Conservation (phyloP, 2,888 invertebrate genomes). For the Hypselothyrea guttata region DNA sequence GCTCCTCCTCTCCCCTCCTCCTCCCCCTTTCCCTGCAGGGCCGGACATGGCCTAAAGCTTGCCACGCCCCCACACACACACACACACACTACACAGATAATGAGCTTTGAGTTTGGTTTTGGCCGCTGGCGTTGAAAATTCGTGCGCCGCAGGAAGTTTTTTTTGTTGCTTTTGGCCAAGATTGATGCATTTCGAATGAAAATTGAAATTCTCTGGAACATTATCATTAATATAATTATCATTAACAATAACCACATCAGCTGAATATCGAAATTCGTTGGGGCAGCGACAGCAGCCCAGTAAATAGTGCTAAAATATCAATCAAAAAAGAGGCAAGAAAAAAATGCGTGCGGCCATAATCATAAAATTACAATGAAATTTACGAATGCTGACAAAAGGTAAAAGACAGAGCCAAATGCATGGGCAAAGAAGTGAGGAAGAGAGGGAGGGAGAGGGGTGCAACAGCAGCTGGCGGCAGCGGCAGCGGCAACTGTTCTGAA, state of each 20-base stretch:
- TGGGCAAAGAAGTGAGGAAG: too few relatives aligned
- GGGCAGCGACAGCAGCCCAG: slow-evolving; percentile 16
- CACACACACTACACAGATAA: slow-evolving; percentile 50
- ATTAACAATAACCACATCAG: slow-evolving; percentile 7
- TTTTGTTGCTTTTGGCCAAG: slow-evolving; percentile 35
- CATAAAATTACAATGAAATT: slow-evolving; percentile 75
- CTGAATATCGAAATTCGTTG: slow-evolving; percentile 45
- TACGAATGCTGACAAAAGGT: slow-evolving; percentile 52
- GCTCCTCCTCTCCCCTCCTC: too few relatives aligned
- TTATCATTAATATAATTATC: slow-evolving; percentile 6
- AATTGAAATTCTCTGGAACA: slow-evolving; percentile 66
- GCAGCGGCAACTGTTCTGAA: slow-evolving; percentile 24
- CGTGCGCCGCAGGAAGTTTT: slow-evolving; percentile 51
- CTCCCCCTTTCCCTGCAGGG: not conserved
- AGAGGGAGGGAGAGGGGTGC: slow-evolving; percentile 2
- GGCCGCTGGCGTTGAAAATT: slow-evolving; percentile 57
- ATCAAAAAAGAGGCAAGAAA: too few relatives aligned
- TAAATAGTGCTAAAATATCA: slow-evolving; percentile 75
- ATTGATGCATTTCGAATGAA: slow-evolving; percentile 66
- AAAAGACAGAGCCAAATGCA: slow-evolving; percentile 12
- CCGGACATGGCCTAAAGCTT: slow-evolving; percentile 47
- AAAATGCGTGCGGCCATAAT: slow-evolving; percentile 72
- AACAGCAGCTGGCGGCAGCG: slow-evolving; percentile 34
- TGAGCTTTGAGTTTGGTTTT: slow-evolving; percentile 61
- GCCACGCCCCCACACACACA: not conserved